Percentiles rank a stretch among this genome's conserved stretches.
These are phyloP conservation scores for Philereme vetulata DNA, from an alignment of 2,888 invertebrate species.

Conservation along the genomic window DNA sequence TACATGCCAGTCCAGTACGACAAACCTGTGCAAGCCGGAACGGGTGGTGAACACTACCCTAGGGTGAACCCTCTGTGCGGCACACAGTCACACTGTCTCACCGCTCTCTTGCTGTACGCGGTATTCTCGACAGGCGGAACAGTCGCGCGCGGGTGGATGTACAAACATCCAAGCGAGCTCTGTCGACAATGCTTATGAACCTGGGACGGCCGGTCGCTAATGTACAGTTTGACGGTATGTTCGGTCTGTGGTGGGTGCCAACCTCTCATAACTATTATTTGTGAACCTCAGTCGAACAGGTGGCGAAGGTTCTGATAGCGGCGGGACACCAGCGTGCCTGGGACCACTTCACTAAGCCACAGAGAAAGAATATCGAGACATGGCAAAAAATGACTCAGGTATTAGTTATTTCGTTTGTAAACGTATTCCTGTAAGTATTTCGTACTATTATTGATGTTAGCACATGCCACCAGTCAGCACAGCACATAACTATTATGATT, in stretches of 20 bases:
- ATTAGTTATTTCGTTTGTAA: conserved; percentile 42
- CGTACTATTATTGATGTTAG: conserved; percentile 8
- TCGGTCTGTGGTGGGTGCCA: conserved; percentile 55
- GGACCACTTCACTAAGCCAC: conserved; percentile 99
- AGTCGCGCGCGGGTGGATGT: conserved; percentile 48
- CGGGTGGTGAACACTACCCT: conserved; percentile 28
- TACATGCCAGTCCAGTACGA: conserved; percentile 10
- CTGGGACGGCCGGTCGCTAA: conserved; percentile 61
- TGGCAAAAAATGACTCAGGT: conserved; percentile 99
- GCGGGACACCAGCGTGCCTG: conserved; percentile 99
- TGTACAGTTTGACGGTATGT: conserved; percentile 68
- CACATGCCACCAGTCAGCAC: conserved; percentile 20
- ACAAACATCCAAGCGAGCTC: conserved; percentile 39
- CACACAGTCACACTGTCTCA: conserved; percentile 20
- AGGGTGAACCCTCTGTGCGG: conserved; percentile 40
- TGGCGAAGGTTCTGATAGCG: conserved; percentile 98
- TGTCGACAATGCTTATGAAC: conserved; percentile 46
- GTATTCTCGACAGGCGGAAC: conserved; percentile 32
- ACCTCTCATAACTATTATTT: conserved; percentile 70
- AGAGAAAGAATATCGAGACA: conserved; percentile 98
- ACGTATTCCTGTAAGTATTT: conserved; percentile 12
- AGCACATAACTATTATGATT: conserved; percentile 3
- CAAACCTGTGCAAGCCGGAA: conserved; percentile 23
- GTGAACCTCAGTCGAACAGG: conserved; percentile 96
- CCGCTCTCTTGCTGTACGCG: conserved; percentile 24